These are phyloP conservation scores for Drosophila differens DNA, from an alignment of 2,888 invertebrate species.

Conservation along the genomic window DNA sequence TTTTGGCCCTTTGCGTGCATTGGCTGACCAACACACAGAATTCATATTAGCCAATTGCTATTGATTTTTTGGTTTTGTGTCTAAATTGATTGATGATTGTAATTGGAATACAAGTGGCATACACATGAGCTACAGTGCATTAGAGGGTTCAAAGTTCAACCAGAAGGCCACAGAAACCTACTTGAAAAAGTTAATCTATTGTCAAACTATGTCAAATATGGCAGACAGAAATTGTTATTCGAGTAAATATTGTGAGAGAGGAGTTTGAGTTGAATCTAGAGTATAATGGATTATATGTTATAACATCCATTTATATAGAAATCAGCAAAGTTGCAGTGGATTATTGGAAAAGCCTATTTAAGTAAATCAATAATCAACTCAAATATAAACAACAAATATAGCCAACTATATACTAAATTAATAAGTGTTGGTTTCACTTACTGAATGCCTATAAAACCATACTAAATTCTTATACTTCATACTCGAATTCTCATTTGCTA, in stretches of 20 bases:
- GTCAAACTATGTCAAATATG: slow-evolving; percentile 10
- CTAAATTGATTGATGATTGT: slow-evolving; percentile 64
- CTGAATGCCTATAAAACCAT: neutral
- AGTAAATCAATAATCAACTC: neutral
- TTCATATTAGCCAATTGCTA: slow-evolving; percentile 24
- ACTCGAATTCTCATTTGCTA: neutral
- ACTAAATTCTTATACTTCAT: neutral
- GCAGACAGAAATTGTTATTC: neutral
- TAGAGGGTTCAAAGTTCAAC: slow-evolving; percentile 36
- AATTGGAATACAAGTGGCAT: slow-evolving; percentile 53
- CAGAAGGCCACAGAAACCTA: neutral
- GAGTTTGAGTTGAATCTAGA: neutral
- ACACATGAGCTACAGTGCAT: neutral
- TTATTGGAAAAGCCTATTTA: neutral
- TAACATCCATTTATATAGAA: neutral
- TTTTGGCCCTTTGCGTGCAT: slow-evolving; percentile 18
- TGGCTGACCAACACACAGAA: neutral
- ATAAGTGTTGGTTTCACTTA: neutral
- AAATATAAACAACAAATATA: neutral
- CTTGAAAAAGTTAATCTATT: neutral
- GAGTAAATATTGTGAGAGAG: neutral
- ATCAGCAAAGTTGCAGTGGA: neutral
- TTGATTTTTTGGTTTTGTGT: slow-evolving; percentile 43
- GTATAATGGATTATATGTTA: neutral
- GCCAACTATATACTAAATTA: rapidly evolving